These are phyloP conservation scores for Dasyornis broadbenti DNA, from an alignment of 2,113 vertebrate species.

Conservation along the genomic window DNA sequence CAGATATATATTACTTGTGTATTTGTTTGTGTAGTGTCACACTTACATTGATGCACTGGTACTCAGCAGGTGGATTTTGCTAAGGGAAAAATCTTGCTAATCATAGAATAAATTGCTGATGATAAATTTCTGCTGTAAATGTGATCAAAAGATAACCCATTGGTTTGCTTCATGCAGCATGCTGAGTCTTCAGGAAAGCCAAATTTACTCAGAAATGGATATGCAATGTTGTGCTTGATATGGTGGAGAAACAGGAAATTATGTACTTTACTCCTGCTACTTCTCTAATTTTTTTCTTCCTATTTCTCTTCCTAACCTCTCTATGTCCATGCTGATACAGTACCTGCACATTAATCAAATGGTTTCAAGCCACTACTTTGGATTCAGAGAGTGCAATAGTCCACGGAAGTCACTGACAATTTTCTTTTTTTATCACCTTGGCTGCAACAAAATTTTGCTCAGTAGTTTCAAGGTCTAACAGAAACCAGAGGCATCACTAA, in stretches of 20 bases:
- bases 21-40: background rate
- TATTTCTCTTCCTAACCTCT: background rate
- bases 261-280: background rate
- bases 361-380: background rate
- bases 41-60: background rate
- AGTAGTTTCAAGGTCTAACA: background rate
- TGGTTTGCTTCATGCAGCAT: background rate
- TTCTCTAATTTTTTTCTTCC: background rate
- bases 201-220: background rate
- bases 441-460: background rate
- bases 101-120: background rate
- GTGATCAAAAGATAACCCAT: background rate
- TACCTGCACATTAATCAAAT: background rate
- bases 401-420: background rate
- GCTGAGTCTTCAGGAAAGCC: background rate
- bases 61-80: background rate
- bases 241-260: background rate
- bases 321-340: background rate
- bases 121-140: background rate
- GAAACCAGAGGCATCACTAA: background rate
- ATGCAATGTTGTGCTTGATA: background rate
- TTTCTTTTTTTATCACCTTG: background rate
- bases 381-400: background rate
- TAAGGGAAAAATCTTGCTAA: background rate
- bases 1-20: background rate